Conservation (phyloP, 1,140 invertebrate species). For the Megalonaias nervosa region DNA sequence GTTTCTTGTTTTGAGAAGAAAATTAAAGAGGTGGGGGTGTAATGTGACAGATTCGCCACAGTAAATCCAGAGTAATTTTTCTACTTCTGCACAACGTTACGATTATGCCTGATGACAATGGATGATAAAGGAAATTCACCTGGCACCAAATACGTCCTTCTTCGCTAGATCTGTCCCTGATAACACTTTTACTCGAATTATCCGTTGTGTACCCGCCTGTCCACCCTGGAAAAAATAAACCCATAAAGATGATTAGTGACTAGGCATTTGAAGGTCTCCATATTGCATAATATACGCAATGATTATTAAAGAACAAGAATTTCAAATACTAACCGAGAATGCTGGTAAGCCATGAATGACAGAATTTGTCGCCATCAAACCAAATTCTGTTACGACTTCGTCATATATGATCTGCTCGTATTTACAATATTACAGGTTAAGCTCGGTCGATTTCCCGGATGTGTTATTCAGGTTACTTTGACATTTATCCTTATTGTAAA, state of each 20-base stretch:
- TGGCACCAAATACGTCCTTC: conserved; percentile 98
- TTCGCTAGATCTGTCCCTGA: conserved; percentile 93
- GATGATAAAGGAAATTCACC: conserved; percentile 74
- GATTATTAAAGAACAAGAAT: background rate
- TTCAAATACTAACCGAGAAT: conserved; percentile 32
- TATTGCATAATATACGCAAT: conserved; percentile 1
- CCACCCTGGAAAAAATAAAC: conserved; percentile 46
- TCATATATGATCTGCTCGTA: too few species aligned
- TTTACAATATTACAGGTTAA: too few species aligned
- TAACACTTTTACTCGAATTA: conserved; percentile 77
- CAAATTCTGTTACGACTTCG: too few species aligned
- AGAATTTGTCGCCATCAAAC: conserved; percentile 41
- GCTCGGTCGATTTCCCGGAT: conserved; percentile 18
- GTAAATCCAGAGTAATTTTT: background rate
- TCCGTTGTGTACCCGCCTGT: conserved; percentile 48
- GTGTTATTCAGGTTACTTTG: conserved; percentile 1
- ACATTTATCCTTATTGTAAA: too few species aligned
- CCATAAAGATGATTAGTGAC: too few species aligned
- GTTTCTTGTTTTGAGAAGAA: background rate
- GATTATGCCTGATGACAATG: background rate
- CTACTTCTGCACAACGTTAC: background rate
- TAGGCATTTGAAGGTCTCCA: background rate
- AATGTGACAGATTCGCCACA: background rate
- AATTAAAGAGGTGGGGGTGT: background rate
- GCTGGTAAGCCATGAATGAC: conserved; percentile 49